Base-by-base conservation (phyloP, 2,113 vertebrate genomes). In the Triplophysa dalaica region DNA sequence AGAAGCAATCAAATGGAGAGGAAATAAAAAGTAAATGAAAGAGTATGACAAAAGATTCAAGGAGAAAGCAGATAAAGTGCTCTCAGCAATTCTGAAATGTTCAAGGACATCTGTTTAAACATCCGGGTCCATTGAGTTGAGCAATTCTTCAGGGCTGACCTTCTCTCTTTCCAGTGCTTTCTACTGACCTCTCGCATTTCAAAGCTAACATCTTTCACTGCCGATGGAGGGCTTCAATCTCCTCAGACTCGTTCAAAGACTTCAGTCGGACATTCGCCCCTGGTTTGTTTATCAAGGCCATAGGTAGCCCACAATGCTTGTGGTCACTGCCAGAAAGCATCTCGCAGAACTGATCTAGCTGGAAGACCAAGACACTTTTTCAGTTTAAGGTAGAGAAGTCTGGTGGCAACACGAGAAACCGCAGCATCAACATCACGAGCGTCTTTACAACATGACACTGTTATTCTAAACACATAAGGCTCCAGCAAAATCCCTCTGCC, bases 41-140 rank as follows among this genome's bases (percentile, higher is more conserved):
- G 38, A 68, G 26, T 43, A 45, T 58, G 21, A 76, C 17, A 19
- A 58, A 17, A 58, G 7, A 6, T n/a, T n/a, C n/a, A 58, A n/a
- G 19, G 14, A 12, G 22, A 38, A 26, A 9, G 38, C 3, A 54
- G 1, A 78, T 50, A 81, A 75, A 26, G 75, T 75, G 63, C 29
- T 70, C 26, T 73, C 80, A 66, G 29, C 22, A 79, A 12, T 52
- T 81, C 66, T 74, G 21, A 69, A 70, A 66, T 45, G 43, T 45
- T 12, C 10, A 68, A 68, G 81, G 77, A 82, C 82, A 88, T 86
- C 82, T 83, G 84, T 85, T 74, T 80, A 82, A 85, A 86, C 66
- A 80, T 48, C 33, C 3, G 14, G 22, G 70, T 70, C 48, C 48
- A 62, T 65, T 78, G 68, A 45, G 56, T 75, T 78, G 33, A 78